phyloP scores from a whole-genome alignment of 2,113 vertebrate species.

The Scophthalmus maximus region DNA sequence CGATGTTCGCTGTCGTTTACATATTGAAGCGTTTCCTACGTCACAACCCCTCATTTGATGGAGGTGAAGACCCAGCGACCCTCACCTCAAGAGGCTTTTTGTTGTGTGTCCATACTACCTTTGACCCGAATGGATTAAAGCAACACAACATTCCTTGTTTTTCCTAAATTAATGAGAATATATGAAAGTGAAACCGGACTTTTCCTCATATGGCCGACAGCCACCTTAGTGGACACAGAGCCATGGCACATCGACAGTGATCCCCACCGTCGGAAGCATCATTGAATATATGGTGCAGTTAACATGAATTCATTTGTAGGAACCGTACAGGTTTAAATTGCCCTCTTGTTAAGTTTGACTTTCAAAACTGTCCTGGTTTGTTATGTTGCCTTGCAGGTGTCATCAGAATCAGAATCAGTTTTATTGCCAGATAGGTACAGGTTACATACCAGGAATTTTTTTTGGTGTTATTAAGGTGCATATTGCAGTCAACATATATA shows the following conservation, averaged over 20 bases:
- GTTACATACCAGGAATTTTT: no score
- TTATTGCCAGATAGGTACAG: no score
- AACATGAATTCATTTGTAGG: not conserved
- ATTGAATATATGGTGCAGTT: no score
- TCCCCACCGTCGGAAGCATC: no score
- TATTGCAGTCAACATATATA: no score
- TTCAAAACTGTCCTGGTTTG: not conserved
- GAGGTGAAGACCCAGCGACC: not conserved
- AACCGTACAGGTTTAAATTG: not conserved
- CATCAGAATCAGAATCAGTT: no score
- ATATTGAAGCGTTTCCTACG: not conserved
- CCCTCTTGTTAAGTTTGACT: not conserved
- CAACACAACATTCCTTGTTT: no score
- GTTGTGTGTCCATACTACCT: not conserved
- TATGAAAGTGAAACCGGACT: not conserved
- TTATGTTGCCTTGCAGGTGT: not conserved
- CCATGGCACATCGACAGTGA: no score
- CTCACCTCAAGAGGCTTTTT: not conserved
- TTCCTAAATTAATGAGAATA: no score
- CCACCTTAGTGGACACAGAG: not conserved
- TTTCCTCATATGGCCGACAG: not conserved
- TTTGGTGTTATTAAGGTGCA: no score
- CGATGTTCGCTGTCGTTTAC: conserved; percentile 2
- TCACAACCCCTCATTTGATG: not conserved
- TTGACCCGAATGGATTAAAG: no score